These are phyloP conservation scores for Criorhina ranunculi DNA, from an alignment of 2,888 invertebrate species.

Conservation along the genomic window DNA sequence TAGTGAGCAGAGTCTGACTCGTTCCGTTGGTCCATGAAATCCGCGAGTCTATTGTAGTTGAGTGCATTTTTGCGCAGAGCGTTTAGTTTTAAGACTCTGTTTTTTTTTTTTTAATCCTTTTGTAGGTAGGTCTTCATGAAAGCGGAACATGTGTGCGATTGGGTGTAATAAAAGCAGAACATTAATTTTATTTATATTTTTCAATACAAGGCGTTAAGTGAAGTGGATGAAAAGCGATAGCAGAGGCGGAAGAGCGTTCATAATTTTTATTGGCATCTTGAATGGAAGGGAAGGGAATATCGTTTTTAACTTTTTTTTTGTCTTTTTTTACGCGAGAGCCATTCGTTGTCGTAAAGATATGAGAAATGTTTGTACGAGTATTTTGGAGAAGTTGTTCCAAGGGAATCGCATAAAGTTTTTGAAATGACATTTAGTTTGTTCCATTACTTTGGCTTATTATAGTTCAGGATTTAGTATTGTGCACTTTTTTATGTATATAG, in stretches of 20 bases:
- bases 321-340: background rate
- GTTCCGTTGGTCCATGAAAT: background rate
- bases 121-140: slow-evolving; percentile 7
- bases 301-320: slow-evolving; percentile 4
- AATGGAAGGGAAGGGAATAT: slow-evolving; percentile 39
- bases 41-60: slow-evolving; percentile 51
- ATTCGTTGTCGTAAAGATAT: slow-evolving; percentile 19
- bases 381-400: background rate
- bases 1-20: slow-evolving; percentile 12
- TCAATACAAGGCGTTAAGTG: slow-evolving; percentile 73
- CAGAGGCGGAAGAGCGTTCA: slow-evolving; percentile 46
- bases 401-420: background rate
- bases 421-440: background rate
- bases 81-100: slow-evolving; percentile 64
- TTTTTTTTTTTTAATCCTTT: slow-evolving; percentile 52
- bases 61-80: slow-evolving; percentile 62
- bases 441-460: background rate
- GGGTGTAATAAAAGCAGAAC: slow-evolving; percentile 67
- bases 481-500: background rate
- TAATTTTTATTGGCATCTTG: slow-evolving; percentile 63
- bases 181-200: slow-evolving; percentile 75
- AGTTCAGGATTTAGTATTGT: background rate
- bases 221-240: slow-evolving; percentile 71
- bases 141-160: slow-evolving; percentile 49
- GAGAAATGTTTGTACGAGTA: slow-evolving; percentile 3